Conservation (phyloP, 2,888 invertebrate genomes). For the Thelaira solivaga region DNA sequence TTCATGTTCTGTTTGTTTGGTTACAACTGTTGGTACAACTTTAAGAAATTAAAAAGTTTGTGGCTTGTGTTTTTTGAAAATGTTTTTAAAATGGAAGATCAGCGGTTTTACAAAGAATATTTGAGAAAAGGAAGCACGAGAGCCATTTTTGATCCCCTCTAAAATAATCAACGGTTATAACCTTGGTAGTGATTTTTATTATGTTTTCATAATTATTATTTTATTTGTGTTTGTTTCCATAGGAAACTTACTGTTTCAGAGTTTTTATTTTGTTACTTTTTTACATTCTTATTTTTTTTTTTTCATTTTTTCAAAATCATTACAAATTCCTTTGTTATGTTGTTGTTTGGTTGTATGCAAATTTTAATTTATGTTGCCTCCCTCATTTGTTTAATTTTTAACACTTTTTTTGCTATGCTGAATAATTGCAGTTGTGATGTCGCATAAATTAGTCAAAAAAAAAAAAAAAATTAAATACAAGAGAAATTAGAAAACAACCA, state of each 20-base stretch:
- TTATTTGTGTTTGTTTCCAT: neutral
- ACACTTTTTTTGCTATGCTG: neutral
- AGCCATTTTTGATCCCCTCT: too few species aligned
- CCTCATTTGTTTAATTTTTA: neutral
- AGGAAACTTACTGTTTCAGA: too few species aligned
- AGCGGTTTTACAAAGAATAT: too few species aligned
- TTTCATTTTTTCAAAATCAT: neutral
- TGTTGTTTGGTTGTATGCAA: slow-evolving; percentile 18
- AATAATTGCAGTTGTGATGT: slow-evolving; percentile 67
- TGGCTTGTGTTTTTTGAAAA: too few species aligned
- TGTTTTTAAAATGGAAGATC: too few species aligned
- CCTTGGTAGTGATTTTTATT: too few species aligned
- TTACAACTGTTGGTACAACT: too few species aligned
- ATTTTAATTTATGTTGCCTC: slow-evolving; percentile 15
- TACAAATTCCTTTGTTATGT: neutral
- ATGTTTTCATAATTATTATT: neutral
- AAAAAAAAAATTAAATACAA: neutral
- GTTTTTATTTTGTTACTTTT: too few species aligned
- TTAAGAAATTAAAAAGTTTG: too few species aligned
- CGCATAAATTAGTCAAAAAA: slow-evolving; percentile 72
- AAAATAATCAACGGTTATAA: too few species aligned
- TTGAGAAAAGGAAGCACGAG: too few species aligned
- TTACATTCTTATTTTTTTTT: neutral
- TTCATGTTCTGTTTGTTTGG: too few species aligned
- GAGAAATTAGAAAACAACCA: neutral